These are phyloP conservation scores for Indri indri DNA, from an alignment of 2,113 vertebrate genomes.

Conservation along the genomic window DNA sequence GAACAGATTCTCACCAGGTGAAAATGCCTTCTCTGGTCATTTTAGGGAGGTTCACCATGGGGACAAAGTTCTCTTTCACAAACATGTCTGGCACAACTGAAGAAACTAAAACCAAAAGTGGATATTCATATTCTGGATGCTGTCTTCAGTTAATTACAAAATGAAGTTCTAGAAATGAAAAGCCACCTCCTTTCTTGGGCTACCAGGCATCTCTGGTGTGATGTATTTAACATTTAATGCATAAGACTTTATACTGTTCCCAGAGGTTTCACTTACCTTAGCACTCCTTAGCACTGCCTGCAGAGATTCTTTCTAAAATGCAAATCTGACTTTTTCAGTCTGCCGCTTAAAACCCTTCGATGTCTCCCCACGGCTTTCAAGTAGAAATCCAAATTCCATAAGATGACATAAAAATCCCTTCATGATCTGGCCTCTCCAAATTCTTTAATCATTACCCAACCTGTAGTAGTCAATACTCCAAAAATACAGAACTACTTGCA, in stretches of 20 bases:
- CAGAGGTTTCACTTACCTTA: not conserved
- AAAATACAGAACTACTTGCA: not conserved
- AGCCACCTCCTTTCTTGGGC: not conserved
- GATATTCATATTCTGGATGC: not conserved
- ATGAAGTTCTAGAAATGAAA: not conserved
- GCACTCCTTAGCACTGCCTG: not conserved
- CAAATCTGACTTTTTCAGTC: slow-evolving; percentile 7
- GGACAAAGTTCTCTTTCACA: not conserved
- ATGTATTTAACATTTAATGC: not conserved
- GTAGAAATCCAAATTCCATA: not conserved
- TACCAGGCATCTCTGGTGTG: not conserved
- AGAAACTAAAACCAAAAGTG: not conserved
- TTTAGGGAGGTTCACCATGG: not conserved
- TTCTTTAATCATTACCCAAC: not conserved
- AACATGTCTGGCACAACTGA: not conserved
- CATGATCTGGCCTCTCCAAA: not conserved
- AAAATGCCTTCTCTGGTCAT: not conserved
- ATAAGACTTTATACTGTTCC: not conserved
- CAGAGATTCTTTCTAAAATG: slow-evolving; percentile 26
- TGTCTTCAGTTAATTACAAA: not conserved
- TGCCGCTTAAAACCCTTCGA: slow-evolving; percentile 1
- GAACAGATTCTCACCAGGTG: not conserved
- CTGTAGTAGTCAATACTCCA: not conserved
- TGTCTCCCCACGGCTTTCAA: not conserved
- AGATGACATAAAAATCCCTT: not conserved